phyloP scores from a whole-genome alignment of 2,113 vertebrate genomes.

The Ophiodon elongatus region DNA sequence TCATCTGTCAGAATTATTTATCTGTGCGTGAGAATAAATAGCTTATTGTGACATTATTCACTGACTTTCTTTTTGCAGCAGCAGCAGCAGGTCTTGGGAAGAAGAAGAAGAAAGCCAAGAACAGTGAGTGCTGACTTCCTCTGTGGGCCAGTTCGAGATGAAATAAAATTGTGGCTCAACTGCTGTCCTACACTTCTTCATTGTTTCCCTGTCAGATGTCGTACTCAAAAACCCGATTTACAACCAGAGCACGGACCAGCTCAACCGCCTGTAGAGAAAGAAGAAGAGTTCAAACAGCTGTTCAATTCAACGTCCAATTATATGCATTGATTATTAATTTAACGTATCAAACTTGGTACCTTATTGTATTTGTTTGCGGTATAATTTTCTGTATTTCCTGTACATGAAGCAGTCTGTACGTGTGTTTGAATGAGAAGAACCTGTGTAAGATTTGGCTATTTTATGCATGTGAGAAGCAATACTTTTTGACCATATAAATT shows the following conservation, averaged over 20 bases:
- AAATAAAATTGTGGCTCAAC: constrained; percentile 10
- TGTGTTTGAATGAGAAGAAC: neutral
- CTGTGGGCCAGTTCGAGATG: neutral
- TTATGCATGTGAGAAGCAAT: neutral
- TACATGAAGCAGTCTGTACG: neutral
- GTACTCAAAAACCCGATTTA: constrained; percentile 80
- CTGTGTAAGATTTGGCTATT: neutral
- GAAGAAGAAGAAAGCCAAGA: constrained; percentile 46
- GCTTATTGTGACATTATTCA: neutral
- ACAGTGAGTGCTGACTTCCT: constrained; percentile 56
- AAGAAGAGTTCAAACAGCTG: neutral
- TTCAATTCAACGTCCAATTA: neutral
- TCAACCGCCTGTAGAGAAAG: constrained; percentile 41
- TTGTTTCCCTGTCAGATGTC: constrained; percentile 52
- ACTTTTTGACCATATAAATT: neutral
- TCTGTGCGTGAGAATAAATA: neutral
- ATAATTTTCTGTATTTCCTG: neutral
- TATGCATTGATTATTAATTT: neutral
- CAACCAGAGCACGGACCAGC: constrained; percentile 51
- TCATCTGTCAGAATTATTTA: neutral
- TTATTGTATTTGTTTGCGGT: neutral
- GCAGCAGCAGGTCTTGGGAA: neutral
- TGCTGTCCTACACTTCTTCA: neutral
- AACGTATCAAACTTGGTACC: neutral
- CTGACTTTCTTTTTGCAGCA: constrained; percentile 14